Percentiles rank a stretch among this genome's conserved stretches.
Conservation (phyloP, 2,888 invertebrate species). For the Yponomeuta evonymella region DNA sequence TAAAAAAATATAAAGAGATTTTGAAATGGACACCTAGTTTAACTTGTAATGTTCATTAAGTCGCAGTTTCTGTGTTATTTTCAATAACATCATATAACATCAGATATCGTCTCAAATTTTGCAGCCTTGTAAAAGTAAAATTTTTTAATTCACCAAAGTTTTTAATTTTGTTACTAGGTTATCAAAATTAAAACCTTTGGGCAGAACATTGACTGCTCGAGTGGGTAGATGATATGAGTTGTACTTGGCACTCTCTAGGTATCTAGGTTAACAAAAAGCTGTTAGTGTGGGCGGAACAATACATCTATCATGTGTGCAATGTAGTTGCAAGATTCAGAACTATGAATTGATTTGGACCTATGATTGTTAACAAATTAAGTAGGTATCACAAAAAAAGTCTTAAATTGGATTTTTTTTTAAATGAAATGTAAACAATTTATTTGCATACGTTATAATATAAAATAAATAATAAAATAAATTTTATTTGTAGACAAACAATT, state of each 20-base stretch:
- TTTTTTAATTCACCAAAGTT: neutral
- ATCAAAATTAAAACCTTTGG: neutral
- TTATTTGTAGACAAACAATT: too few species aligned
- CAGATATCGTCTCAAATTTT: too few species aligned
- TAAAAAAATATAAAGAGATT: too few species aligned
- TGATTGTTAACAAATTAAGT: neutral
- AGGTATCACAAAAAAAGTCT: neutral
- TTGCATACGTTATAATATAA: too few species aligned
- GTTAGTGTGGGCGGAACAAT: constrained; percentile 50
- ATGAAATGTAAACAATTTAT: too few species aligned
- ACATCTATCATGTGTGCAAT: constrained; percentile 15
- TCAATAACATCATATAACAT: too few species aligned
- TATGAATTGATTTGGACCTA: neutral
- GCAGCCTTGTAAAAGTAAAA: too few species aligned
- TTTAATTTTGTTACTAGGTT: neutral
- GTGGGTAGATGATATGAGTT: neutral
- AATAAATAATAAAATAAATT: too few species aligned
- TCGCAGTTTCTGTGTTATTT: too few species aligned
- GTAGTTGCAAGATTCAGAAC: neutral
- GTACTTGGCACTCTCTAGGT: constrained; percentile 26
- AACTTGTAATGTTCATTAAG: too few species aligned
- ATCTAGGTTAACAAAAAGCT: constrained; percentile 22
- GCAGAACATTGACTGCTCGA: neutral
- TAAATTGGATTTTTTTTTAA: too few species aligned
- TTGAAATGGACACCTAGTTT: too few species aligned